Conservation (phyloP, 2,888 invertebrate species). For the Andrena chrysosceles region DNA sequence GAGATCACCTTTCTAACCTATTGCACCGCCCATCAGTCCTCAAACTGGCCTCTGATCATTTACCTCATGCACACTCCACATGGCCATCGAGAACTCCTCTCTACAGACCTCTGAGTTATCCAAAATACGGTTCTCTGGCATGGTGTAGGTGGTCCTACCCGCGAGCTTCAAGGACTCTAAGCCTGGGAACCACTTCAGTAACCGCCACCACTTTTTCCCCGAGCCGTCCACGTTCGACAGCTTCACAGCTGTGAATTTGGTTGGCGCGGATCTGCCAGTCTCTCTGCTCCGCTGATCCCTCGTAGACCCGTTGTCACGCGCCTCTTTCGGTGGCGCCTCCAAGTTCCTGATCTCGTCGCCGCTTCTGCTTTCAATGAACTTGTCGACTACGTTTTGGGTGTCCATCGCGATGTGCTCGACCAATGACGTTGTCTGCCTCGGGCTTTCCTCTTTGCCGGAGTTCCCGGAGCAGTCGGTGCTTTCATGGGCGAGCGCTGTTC, state of each 20-base stretch:
- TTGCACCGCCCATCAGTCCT: constrained; percentile 3
- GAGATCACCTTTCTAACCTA: not conserved
- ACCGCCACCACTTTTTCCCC: constrained; percentile 78
- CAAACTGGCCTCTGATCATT: constrained; percentile 68
- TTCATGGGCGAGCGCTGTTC: constrained; percentile 73
- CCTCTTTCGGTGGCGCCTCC: not conserved
- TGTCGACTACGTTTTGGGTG: not conserved
- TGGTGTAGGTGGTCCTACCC: constrained; percentile 58
- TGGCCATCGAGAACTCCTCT: constrained; percentile 79
- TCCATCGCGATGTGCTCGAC: not conserved
- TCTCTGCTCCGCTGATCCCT: not conserved
- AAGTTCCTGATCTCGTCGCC: not conserved
- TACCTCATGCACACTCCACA: constrained; percentile 74
- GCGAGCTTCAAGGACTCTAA: constrained; percentile 71
- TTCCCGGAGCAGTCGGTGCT: constrained; percentile 80
- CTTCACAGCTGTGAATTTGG: constrained; percentile 49
- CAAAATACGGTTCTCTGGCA: constrained; percentile 62
- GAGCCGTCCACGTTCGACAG: constrained; percentile 36
- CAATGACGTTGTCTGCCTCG: constrained; percentile 36
- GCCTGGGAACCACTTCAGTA: constrained; percentile 79
- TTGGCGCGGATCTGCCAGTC: not conserved
- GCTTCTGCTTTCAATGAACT: not conserved
- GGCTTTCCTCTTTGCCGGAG: constrained; percentile 74
- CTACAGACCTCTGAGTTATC: constrained; percentile 70
- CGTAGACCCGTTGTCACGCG: not conserved